Conservation (phyloP, 1,140 invertebrate genomes). For the Drosophila mauritiana region DNA sequence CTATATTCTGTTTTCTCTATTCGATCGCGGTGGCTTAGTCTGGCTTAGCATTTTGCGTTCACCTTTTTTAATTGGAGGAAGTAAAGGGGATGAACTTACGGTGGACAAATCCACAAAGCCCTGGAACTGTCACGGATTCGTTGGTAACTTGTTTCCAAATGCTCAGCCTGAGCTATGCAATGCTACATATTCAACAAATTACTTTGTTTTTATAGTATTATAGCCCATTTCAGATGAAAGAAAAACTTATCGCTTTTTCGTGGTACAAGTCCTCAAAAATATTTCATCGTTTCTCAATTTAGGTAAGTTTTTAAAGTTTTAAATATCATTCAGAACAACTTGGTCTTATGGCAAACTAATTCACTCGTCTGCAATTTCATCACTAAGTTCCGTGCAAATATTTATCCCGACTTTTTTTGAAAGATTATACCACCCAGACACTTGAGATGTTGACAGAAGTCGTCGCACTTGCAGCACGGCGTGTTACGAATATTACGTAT, state of each 20-base stretch:
- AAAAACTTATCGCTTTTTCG: no score
- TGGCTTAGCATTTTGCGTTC: conserved; percentile 23
- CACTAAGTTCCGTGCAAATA: neutral
- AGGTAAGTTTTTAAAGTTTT: no score
- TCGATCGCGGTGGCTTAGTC: conserved; percentile 19
- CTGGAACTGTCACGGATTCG: neutral
- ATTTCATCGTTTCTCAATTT: no score
- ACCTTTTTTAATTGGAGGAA: conserved; percentile 9
- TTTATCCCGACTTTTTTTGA: neutral
- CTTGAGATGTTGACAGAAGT: conserved; percentile 6
- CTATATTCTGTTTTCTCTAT: conserved; percentile 2
- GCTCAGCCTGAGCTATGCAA: no score
- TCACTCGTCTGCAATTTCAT: neutral
- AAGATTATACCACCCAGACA: conserved; percentile 14
- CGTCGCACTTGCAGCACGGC: neutral
- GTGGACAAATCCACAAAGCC: neutral
- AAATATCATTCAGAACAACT: no score
- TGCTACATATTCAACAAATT: no score
- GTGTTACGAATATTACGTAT: conserved; percentile 45
- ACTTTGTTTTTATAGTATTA: no score
- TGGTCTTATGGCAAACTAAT: no score
- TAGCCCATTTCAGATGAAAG: no score
- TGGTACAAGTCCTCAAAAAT: no score
- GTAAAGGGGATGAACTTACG: neutral
- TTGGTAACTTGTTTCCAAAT: neutral